Evolutionary conservation across 2,113 vertebrate genomes (phyloP), one percentile per base, ranked within the genome.

Genomic region (Indri indri): DNA sequence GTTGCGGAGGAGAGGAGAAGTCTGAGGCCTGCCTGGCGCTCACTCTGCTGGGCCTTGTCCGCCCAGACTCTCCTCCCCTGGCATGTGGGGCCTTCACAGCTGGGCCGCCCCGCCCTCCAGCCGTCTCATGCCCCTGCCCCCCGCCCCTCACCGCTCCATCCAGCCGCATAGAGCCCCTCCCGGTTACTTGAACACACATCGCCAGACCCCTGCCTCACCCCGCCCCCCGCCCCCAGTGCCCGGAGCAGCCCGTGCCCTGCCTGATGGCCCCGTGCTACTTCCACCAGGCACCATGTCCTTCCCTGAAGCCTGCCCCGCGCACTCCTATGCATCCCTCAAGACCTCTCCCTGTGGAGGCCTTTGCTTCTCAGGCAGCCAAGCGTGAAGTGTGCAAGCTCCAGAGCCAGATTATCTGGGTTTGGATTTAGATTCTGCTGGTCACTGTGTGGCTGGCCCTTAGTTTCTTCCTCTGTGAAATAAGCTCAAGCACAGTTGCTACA

Each of bases 401-500:
- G 52, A 70, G 79, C 52, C 4, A 22, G 37, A 9, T 8, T 22
- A 11, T 23, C 37, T 13, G 18, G 42, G 68, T 23, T 23, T 85
- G 57, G 45, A 63, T 11, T 10, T 85, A 34, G 54, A 40, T 12
- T 74, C 68, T 92, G 68, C 45, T 23, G 34, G 54, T 47, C 32
- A 73, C 25, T 9, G 20, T 17, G 54, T 47, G 70, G 30, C 30
- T 34, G 42, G 45, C 30, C 73, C 73, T 90, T 42, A 37, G 40
- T 20, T 84, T n/a, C 34, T 20, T 25, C 71, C 3, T 45, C 71
- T 50, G 34, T 37, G 6, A 47, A 40, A 52, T 57, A n/a, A 40
- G 20, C 10, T 0, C 1, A 3, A 22, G 32, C 40, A 27, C 7
- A 32, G 3, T 5, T 16, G n/a, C 42, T 14, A 2, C 17, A 22